Conservation (phyloP, 2,113 vertebrate genomes). For the Antechinus flavipes region DNA sequence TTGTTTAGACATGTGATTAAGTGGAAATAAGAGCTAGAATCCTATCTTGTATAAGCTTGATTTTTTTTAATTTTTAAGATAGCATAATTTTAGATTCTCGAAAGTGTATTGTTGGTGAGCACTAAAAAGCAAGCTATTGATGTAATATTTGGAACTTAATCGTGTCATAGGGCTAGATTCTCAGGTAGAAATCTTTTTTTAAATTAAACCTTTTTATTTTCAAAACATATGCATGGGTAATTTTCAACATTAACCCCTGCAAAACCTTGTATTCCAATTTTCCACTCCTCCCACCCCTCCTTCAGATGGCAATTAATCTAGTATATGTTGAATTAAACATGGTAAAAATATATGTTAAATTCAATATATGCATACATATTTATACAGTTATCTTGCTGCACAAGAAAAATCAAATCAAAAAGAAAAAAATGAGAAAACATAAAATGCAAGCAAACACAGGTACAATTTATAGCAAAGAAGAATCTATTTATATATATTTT, state of each 20-base stretch:
- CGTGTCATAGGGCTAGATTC: neutral
- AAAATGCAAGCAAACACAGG: neutral
- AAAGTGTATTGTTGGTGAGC: neutral
- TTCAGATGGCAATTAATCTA: too few species aligned
- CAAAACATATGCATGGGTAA: too few species aligned
- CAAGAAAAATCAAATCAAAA: too few species aligned
- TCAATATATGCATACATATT: too few species aligned
- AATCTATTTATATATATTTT: neutral
- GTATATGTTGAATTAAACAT: too few species aligned
- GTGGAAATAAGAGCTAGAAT: neutral
- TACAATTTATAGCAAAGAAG: neutral
- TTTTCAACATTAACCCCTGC: too few species aligned
- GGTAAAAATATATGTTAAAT: too few species aligned
- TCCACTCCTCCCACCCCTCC: too few species aligned
- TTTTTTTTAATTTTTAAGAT: neutral
- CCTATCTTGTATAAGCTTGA: neutral
- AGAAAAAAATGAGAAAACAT: too few species aligned
- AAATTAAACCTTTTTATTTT: too few species aligned
- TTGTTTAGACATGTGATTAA: neutral
- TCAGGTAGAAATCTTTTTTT: neutral
- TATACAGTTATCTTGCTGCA: too few species aligned
- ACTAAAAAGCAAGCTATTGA: neutral
- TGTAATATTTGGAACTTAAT: neutral
- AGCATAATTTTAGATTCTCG: neutral
- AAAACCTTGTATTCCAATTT: too few species aligned